These are phyloP conservation scores for Phoenicopterus ruber DNA, from an alignment of 2,113 vertebrate genomes.

Conservation along the genomic window DNA sequence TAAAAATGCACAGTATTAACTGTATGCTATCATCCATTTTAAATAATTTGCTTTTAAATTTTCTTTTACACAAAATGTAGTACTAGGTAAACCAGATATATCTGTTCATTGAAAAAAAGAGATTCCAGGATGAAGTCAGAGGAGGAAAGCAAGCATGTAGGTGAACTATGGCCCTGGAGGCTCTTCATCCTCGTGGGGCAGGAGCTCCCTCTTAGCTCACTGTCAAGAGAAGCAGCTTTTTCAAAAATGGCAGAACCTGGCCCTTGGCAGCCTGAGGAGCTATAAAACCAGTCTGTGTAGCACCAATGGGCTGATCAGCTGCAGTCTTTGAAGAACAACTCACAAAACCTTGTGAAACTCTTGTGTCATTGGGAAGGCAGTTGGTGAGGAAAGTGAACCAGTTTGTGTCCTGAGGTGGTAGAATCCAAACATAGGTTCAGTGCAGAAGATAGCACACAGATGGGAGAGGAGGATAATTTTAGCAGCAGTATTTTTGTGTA, in stretches of 20 bases:
- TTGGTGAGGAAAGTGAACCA: background rate
- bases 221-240: background rate
- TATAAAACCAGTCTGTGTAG: background rate
- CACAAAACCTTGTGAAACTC: background rate
- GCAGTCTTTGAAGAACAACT: background rate
- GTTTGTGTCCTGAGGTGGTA: background rate
- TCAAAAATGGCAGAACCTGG: background rate
- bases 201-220: background rate
- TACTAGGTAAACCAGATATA: background rate
- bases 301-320: background rate
- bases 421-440: background rate
- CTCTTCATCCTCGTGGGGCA: fast-evolving
- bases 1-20: background rate
- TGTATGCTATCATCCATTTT: background rate
- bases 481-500: background rate
- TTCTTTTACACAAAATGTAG: background rate
- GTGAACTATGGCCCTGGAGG: background rate
- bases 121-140: background rate
- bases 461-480: background rate
- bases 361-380: background rate
- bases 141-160: background rate
- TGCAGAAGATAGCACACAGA: background rate
- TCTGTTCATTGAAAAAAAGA: background rate
- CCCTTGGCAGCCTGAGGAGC: background rate
- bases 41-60: background rate